phyloP scores from a whole-genome alignment of 2,797 vertebrate species.

The Catostomus latipinnis region DNA sequence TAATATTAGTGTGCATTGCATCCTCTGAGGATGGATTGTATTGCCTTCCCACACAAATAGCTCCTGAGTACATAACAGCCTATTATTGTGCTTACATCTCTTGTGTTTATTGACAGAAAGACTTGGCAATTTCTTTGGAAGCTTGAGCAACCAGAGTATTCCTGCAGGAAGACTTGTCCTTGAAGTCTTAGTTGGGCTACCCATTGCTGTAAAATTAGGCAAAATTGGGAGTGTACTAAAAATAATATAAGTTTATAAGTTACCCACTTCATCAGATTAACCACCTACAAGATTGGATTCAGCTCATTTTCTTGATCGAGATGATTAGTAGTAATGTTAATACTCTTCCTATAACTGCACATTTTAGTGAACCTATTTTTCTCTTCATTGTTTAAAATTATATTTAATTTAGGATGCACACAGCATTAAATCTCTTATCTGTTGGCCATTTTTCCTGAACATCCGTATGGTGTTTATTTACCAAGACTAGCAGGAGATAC shows the following conservation, averaged over 20 bases:
- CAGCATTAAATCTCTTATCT: conserved; percentile 41
- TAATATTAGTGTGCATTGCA: conserved; percentile 8
- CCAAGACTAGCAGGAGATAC: conserved; percentile 45
- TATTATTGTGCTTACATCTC: conserved; percentile 34
- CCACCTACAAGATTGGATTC: not conserved
- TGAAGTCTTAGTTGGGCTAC: not conserved
- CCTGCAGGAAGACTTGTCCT: conserved; percentile 1
- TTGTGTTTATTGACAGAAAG: conserved; percentile 33
- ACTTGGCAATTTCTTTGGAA: not conserved
- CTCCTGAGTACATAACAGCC: not conserved
- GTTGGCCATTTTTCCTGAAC: conserved; percentile 45
- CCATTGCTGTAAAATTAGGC: not conserved
- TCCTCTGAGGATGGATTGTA: conserved; percentile 11
- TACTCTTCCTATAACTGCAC: not conserved
- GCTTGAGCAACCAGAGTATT: conserved; percentile 2
- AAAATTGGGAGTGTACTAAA: not conserved
- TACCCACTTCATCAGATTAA: not conserved
- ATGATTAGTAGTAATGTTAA: too few species aligned
- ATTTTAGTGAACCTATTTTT: not conserved
- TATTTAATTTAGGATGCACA: conserved; percentile 9
- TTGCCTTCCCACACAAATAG: conserved; percentile 29
- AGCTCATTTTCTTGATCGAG: too few species aligned
- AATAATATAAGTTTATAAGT: too few species aligned
- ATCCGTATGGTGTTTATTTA: conserved; percentile 58
- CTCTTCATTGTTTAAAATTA: not conserved